These are phyloP conservation scores for Montifringilla adamsi DNA, from an alignment of 2,113 vertebrate genomes.

Conservation along the genomic window DNA sequence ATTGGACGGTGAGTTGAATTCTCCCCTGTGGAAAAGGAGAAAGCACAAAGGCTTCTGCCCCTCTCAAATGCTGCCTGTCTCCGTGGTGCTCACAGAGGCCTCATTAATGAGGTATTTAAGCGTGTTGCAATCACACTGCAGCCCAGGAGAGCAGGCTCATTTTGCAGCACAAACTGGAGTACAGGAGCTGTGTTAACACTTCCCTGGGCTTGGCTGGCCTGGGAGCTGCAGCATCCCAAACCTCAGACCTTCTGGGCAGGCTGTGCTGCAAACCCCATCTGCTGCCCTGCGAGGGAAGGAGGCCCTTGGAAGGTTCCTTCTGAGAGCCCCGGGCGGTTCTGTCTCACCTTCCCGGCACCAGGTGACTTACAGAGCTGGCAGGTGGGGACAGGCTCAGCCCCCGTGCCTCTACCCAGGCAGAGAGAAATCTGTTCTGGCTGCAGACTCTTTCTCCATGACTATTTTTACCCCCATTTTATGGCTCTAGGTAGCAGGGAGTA, in stretches of 20 bases:
- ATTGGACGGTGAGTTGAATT: conserved; percentile 35
- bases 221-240: background rate
- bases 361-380: background rate
- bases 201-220: background rate
- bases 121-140: background rate
- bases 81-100: background rate
- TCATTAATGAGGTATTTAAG: conserved; percentile 55
- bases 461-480: background rate
- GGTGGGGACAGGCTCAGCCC: background rate
- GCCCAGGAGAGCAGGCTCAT: conserved; percentile 11
- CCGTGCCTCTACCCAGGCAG: background rate
- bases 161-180: background rate
- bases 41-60: conserved; percentile 22
- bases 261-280: background rate
- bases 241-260: background rate
- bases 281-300: background rate
- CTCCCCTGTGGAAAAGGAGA: background rate
- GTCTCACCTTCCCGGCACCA: background rate
- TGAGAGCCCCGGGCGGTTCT: no score
- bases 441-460: background rate
- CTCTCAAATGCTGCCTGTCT: background rate
- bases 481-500: background rate
- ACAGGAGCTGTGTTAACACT: background rate
- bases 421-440: background rate
- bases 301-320: background rate